Evolutionary conservation across 2,797 vertebrate species (phyloP), one percentile per base, ranked within the genome.

Genomic region (Lepidocolaptes lacrymiger): DNA sequence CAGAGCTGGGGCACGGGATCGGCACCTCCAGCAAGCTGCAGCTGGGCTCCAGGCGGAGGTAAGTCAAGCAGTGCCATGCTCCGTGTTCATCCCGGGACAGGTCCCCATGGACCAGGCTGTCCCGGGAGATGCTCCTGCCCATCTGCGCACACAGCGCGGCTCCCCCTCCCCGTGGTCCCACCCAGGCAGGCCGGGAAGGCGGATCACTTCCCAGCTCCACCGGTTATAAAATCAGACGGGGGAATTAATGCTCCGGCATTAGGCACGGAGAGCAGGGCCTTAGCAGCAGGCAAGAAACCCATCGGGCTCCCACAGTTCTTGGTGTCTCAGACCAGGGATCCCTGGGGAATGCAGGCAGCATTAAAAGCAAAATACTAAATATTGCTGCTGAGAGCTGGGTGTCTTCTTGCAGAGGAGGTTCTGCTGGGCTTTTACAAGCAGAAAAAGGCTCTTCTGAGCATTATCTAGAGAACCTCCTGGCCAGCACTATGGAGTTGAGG

Each of bases 1-100:
- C 98, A 7, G 98, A 98, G 37, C 91, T 96, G 88, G 93, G 97
- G 55, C 96, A 97, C 9, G 92, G 95, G 48, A 26, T 34, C 2
- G 92, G 97, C 26, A 95, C 49, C 14, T 56, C 79, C 37, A 81
- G 92, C 96, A 97, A 97, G 71, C 89, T 97, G 19, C 96, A 97
- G 74, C 89, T 95, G 95, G 44, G 74, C 82, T 94, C 91, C 41
- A 98, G 97, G 85, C 21, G n/a, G 28, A 94, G 97, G 98, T 98
- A 96, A 97, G 97, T 58, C 56, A 43, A 71, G n/a, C 18, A 3
- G 18, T 21, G 62, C 58, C 14, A 1, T 21, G 54, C 12, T n/a
- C 71, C 16, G 0, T 6, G 52, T 54, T 63, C 56, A 66, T 48
- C 34, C 39, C 0, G 0, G 49, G 67, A 49, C 16, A 20, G 34